phyloP scores from a whole-genome alignment of 2,888 invertebrate species.

The Drosophila imparisetae region DNA sequence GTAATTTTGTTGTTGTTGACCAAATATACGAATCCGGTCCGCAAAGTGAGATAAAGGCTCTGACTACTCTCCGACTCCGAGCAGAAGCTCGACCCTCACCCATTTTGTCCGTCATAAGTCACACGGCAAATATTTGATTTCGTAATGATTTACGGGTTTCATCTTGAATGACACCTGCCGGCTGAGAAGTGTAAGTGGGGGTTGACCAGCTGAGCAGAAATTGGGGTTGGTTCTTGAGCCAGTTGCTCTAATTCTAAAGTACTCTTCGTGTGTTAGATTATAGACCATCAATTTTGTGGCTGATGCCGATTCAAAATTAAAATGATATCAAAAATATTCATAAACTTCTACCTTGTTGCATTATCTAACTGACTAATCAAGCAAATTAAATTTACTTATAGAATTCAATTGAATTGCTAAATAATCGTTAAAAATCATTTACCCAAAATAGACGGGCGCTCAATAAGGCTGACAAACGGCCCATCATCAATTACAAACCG shows the following conservation, averaged over 20 bases:
- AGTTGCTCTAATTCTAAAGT: neutral
- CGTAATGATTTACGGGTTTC: neutral
- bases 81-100: neutral
- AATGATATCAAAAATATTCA: neutral
- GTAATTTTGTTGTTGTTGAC: slow-evolving; percentile 29
- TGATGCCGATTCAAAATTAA: neutral
- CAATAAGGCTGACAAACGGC: slow-evolving; percentile 39
- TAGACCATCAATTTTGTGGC: too few relatives aligned
- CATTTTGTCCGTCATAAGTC: slow-evolving; percentile 2
- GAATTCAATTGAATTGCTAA: slow-evolving; percentile 18
- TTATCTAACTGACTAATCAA: neutral
- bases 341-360: neutral
- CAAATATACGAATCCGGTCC: slow-evolving; percentile 28
- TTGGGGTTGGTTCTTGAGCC: neutral
- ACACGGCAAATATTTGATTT: neutral
- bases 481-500: slow-evolving; percentile 73
- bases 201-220: too few relatives aligned
- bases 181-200: neutral
- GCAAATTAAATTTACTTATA: neutral
- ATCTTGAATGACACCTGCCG: slow-evolving; percentile 11
- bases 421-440: slow-evolving; percentile 28
- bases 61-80: too few relatives aligned
- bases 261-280: neutral
- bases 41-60: slow-evolving; percentile 13
- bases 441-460: slow-evolving; percentile 49